Evolutionary conservation across 2,888 invertebrate genomes (phyloP).

Genomic region (Campoplex nolae): DNA sequence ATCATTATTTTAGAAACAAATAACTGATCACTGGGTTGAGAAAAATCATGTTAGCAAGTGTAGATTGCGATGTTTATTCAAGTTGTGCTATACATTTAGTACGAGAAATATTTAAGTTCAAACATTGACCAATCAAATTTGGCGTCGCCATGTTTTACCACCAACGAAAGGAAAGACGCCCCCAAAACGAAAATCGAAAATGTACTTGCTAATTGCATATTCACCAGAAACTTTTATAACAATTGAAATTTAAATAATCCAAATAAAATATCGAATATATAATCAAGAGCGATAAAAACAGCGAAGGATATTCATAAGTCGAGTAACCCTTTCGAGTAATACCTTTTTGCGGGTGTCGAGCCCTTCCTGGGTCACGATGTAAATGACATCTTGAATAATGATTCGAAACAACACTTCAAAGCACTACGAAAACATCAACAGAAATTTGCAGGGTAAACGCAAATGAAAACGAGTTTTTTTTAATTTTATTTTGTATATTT

Average conservation of each 20-base stretch:
- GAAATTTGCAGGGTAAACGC: not conserved
- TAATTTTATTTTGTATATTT: not conserved
- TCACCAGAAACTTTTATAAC: not conserved
- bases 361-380: constrained; percentile 3
- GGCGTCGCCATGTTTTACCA: constrained; percentile 5
- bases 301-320: no score
- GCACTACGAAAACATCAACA: not conserved
- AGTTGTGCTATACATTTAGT: not conserved
- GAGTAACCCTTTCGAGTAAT: no score
- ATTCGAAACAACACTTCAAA: not conserved
- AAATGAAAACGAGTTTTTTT: not conserved
- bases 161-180: constrained; percentile 14
- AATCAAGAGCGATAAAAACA: not conserved
- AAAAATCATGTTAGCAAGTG: not conserved
- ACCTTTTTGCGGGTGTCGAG: not conserved
- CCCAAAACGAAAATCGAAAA: not conserved
- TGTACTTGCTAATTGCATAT: not conserved
- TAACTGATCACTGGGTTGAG: not conserved
- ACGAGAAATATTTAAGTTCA: not conserved
- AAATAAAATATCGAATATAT: not conserved
- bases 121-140: constrained; percentile 4
- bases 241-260: not conserved
- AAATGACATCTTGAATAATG: not conserved
- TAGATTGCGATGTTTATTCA: not conserved
- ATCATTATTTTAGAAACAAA: not conserved